A percentile compares a stretch with the other conserved stretches of the same genome.
These are phyloP conservation scores for Eristalis intricaria DNA, from an alignment of 2,888 invertebrate species.

Conservation along the genomic window DNA sequence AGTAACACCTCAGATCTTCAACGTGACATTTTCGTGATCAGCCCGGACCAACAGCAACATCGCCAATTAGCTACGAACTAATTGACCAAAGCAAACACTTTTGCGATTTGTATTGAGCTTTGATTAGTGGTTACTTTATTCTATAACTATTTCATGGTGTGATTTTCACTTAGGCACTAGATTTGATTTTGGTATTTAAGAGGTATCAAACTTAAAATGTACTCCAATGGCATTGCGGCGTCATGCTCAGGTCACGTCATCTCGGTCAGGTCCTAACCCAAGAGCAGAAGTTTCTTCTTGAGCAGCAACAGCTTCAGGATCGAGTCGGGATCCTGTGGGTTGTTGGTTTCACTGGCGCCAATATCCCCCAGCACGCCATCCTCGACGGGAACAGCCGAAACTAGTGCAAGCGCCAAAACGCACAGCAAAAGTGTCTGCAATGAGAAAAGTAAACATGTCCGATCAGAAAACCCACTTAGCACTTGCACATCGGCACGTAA, in stretches of 20 bases:
- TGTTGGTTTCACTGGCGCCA: constrained; percentile 45
- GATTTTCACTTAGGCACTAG: constrained; percentile 16
- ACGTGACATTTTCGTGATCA: not conserved
- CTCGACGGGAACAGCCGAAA: constrained; percentile 53
- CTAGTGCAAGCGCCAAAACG: constrained; percentile 45
- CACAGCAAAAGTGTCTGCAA: constrained; percentile 64
- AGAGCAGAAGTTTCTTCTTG: constrained; percentile 55
- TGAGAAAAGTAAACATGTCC: not conserved
- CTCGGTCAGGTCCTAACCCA: constrained; percentile 28
- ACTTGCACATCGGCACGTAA: constrained; percentile 15
- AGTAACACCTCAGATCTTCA: not conserved
- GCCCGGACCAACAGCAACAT: not conserved
- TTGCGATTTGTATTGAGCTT: not conserved
- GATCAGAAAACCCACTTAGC: constrained; percentile 25
- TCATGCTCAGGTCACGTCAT: not conserved
- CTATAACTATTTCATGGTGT: constrained; percentile 3
- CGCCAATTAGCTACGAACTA: not conserved
- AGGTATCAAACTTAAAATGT: constrained; percentile 35
- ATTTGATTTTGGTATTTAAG: constrained; percentile 31
- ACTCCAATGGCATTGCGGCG: constrained; percentile 37
- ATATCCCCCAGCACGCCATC: constrained; percentile 51
- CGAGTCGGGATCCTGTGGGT: constrained; percentile 52
- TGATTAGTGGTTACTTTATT: constrained; percentile 15
- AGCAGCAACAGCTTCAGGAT: constrained; percentile 56
- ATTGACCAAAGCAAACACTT: not conserved